Conservation (phyloP, 2,113 vertebrate species). For the Rhabdornis inornatus region DNA sequence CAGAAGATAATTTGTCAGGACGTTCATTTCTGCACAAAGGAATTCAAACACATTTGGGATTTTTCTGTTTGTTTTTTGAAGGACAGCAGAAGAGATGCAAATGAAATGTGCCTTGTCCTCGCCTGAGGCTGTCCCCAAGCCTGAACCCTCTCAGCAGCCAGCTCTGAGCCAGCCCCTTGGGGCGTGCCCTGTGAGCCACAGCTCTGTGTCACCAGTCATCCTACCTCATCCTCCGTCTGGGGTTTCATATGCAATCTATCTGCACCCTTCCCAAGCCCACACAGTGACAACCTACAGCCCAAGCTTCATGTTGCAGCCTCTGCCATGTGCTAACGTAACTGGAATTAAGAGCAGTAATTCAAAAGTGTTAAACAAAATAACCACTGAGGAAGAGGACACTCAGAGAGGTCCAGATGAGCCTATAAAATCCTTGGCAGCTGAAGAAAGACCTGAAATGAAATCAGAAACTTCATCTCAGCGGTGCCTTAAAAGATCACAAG, state of each 20-base stretch:
- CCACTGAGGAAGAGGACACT: neutral
- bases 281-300: constrained; percentile 73
- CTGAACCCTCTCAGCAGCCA: constrained; percentile 21
- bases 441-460: neutral
- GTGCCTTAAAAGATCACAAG: constrained; percentile 72
- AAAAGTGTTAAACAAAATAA: neutral
- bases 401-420: neutral
- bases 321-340: constrained; percentile 73
- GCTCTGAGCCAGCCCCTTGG: constrained; percentile 57
- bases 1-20: neutral
- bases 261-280: constrained; percentile 78
- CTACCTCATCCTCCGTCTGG: constrained; percentile 77
- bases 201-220: constrained; percentile 73
- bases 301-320: constrained; percentile 77
- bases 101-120: neutral
- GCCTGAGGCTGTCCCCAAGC: neutral
- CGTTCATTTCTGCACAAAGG: neutral
- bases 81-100: constrained; percentile 57
- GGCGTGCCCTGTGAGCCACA: constrained; percentile 66
- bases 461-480: constrained; percentile 48
- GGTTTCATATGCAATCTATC: constrained; percentile 80
- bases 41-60: neutral
- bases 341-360: constrained; percentile 37
- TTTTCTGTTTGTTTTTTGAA: constrained; percentile 31
- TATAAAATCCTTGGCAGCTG: neutral